Base-by-base conservation (phyloP, 2,888 invertebrate genomes). In the Lomographa bimaculata region DNA sequence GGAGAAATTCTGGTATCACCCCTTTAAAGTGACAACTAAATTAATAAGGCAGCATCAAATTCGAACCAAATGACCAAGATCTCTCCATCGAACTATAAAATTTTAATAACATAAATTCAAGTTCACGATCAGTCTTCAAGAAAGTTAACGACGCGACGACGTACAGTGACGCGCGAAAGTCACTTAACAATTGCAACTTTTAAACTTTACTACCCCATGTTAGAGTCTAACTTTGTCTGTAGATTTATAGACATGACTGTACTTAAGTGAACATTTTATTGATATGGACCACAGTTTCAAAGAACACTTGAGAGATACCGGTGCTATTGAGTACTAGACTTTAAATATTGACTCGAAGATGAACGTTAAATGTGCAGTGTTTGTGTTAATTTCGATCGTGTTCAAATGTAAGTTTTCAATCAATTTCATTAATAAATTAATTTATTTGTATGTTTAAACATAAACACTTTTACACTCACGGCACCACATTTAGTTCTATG, bases 31-130 rank as follows among this genome's bases (percentile, higher is more conserved):
- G n/a, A n/a, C n/a, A n/a, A n/a, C n/a, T n/a, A n/a, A n/a, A n/a
- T n/a, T n/a, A n/a, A n/a, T n/a, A n/a, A n/a, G n/a, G n/a, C n/a
- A n/a, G n/a, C n/a, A n/a, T n/a, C n/a, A n/a, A n/a, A n/a, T n/a
- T n/a, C n/a, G n/a, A n/a, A n/a, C n/a, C n/a, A 19, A 46, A 53
- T 40, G 54, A 57, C 57, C 68, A 66, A 68, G 45, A 56, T 7
- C 1, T 5, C 1, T 2, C 12, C 5, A 19, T 49, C 56, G 24
- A 14, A 11, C 48, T 60, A 55, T 35, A 53, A 48, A 54, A 36
- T 14, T 5, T 24, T 37, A 37, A 27, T 32, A 36, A 30, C 30
- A 25, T 21, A 19, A 21, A 28, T 9, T 41, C 53, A 57, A 59
- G 50, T 53, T 54, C 51, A 32, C 54, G 49, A 54, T 60, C 62